Base-by-base conservation (phyloP, 1,140 invertebrate species). In the Ruditapes philippinarum region DNA sequence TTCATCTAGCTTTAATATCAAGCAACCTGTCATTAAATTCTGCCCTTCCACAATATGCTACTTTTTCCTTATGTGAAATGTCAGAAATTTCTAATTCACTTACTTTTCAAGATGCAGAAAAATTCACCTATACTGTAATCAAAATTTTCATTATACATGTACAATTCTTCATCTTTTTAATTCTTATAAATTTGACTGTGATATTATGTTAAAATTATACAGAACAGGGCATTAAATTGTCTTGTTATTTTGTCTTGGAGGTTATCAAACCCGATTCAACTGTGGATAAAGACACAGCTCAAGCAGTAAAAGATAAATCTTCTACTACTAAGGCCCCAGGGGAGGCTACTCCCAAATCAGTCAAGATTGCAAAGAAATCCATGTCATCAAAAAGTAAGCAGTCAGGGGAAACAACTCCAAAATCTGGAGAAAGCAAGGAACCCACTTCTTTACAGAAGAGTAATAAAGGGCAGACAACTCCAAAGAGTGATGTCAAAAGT, bases 401-500 rank as follows among this genome's bases (percentile, higher is more conserved):
- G 14, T 9, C 51, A 65, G 60, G 60, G 60, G 60, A 40, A 65
- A 38, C n/a, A 9, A 33, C 49, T 17, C 51, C 57, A n/a, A 84
- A 70, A 51, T 31, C 81, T 14, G 62, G 60, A 49, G n/a, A 31
- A 38, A 85, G 68, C 38, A 73, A 45, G 45, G 73, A 45, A 28
- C 79, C 7, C 5, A 82, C 45, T 45, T 54, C 68, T 38, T 76
- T 76, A 51, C n/a, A 25, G 14, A 88, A 80, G 42, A 81, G 28
- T 36, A 36, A 38, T 1, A 79, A 68, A 57, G 60, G 36, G 4
- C 51, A 40, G 36, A 38, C 33, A 33, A 87, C 85, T 22, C 85
- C 85, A 33, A 87, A 76, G 31, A 22, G 22, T 22, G 54, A 74
- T 85, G 91, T 70, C n/a, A 70, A 60, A 45, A 85, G 82, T 57